Conservation (phyloP, 2,113 vertebrate genomes). For the Taxidea taxus region DNA sequence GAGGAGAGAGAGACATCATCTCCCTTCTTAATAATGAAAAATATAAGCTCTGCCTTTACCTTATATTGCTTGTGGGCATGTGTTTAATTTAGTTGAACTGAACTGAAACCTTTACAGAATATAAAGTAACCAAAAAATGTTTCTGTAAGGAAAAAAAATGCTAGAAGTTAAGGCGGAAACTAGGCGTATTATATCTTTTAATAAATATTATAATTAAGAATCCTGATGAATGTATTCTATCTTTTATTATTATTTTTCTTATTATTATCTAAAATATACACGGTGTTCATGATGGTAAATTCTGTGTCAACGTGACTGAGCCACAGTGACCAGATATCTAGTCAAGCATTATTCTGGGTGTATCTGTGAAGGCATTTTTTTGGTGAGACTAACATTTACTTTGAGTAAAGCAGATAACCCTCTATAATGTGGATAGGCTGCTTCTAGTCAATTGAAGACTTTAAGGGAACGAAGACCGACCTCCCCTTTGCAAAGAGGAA, state of each 20-base stretch:
- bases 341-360: background rate
- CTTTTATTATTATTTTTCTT: background rate
- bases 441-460: background rate
- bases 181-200: background rate
- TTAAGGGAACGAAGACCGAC: background rate
- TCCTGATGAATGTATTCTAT: background rate
- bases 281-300: background rate
- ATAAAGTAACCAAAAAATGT: conserved; percentile 29
- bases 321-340: background rate
- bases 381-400: background rate
- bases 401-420: background rate
- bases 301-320: background rate
- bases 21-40: conserved; percentile 29
- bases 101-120: conserved; percentile 9
- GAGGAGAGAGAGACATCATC: background rate
- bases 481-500: background rate
- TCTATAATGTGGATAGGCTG: background rate
- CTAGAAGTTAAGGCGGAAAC: background rate
- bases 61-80: background rate
- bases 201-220: background rate
- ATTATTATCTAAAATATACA: background rate
- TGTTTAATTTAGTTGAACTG: conserved; percentile 58
- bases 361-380: background rate
- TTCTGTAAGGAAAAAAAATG: background rate
- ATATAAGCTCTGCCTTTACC: conserved; percentile 27